Evolutionary conservation across 2,888 invertebrate genomes (phyloP), one percentile per base, ranked within the genome.

Genomic region (Eupithecia pulchellata): DNA sequence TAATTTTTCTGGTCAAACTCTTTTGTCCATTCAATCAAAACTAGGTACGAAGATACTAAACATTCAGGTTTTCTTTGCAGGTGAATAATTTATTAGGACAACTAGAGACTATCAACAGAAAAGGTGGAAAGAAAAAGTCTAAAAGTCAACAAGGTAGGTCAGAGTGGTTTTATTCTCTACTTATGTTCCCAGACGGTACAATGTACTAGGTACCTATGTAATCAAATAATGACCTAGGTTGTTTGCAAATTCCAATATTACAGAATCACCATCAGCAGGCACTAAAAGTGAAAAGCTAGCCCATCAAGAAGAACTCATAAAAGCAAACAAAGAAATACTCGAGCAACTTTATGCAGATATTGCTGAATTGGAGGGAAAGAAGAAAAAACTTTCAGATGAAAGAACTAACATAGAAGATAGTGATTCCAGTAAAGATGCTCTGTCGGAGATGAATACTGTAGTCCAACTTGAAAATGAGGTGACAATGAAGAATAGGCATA

Each of bases 401-500:
- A 82, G 70, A 76, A 79, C 77, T 36, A 79, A 84, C 61, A 39
- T 79, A 29, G 90, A 91, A 66, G 92, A 92, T 14, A 94, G 93
- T 75, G 91, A 91, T 73, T 94, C 94, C 0, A 93, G 93, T 77
- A 89, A 91, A 4, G 93, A 91, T 77, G 88, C 86, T 5, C 75
- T 94, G 34, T 92, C 94, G 9, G 93, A 94, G 85, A 84, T 93
- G 77, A 89, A 93, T 78, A 88, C 89, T 36, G 80, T 91, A 4
- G 88, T 87, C 34, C 89, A 93, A 76, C 86, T 94, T n/a, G 91
- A 93, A 82, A 95, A 95, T 77, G 92, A 95, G 72, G 82, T 96
- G 1, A 91, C 95, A 36, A 95, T 95, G 76, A 97, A 97, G 87
- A 97, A 97, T 85, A 96, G 95, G 79, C 97, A 98, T 82, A 97